Evolutionary conservation across 2,888 invertebrate genomes (phyloP).

Genomic region (Trissolcus japonicus): DNA sequence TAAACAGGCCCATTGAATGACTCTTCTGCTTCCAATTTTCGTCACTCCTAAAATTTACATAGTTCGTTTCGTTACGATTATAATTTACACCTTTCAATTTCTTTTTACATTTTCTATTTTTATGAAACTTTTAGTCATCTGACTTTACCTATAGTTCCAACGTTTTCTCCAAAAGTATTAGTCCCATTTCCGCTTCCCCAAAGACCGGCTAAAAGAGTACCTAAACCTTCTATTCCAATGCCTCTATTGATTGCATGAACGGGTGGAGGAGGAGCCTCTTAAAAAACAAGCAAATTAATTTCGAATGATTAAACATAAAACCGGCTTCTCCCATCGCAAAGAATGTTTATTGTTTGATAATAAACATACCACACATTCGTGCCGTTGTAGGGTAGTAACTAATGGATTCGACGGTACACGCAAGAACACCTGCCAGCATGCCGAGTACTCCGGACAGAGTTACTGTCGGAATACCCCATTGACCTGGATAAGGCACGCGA

Average conservation of each 20-base stretch:
- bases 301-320: background rate
- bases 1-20: slow-evolving; percentile 85
- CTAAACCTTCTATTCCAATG: slow-evolving; percentile 89
- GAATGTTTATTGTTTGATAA: background rate
- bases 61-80: background rate
- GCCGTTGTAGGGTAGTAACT: slow-evolving; percentile 96
- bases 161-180: slow-evolving; percentile 93
- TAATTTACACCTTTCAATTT: background rate
- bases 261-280: slow-evolving; percentile 89
- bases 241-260: slow-evolving; percentile 92
- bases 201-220: slow-evolving; percentile 89
- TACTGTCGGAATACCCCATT: slow-evolving; percentile 87
- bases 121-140: background rate
- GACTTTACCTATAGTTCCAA: slow-evolving; percentile 88
- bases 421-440: slow-evolving; percentile 86
- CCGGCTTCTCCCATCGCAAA: background rate
- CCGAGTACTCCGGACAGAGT: slow-evolving; percentile 85
- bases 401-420: slow-evolving; percentile 88
- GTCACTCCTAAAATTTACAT: slow-evolving; percentile 67
- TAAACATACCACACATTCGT: slow-evolving; percentile 82
- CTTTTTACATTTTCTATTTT: background rate
- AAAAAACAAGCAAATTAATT: slow-evolving; percentile 15
- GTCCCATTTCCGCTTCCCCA: slow-evolving; percentile 93
- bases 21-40: slow-evolving; percentile 87
- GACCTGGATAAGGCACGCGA: slow-evolving; percentile 88